Base-by-base conservation (phyloP, 2,888 invertebrate genomes). In the Drosophila kambysellisi region DNA sequence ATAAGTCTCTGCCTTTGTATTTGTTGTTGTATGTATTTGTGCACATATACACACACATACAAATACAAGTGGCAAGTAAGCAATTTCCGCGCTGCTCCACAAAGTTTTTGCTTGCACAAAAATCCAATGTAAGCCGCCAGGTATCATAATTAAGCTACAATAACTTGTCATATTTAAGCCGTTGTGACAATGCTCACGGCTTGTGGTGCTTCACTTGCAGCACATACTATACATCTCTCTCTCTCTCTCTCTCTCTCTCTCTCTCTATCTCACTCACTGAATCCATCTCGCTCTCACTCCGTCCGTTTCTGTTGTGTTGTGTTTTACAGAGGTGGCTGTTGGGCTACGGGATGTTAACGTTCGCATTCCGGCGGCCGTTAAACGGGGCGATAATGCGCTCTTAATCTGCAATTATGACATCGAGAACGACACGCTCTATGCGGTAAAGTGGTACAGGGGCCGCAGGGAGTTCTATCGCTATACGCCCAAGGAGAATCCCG, bases 391-490 rank as follows among this genome's bases (percentile, higher is more conserved):
- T 74, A 94, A 94, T 87, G 96, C 95, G 52, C 94, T 94, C 84
- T 94, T 96, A 92, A 94, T 94, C 89, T 97, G 97, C 94, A 94
- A 95, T 86, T 96, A 97, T 91, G 96, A 97, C 92, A 95, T 97
- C 94, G 96, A 97, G 92, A 95, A 95, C 32, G 96, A 95, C 53
- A 95, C 95, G n/a, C 94, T 97, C 61, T 97, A 97, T 94, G 95
- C 97, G n/a, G 96, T 97, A 74, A 97, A 97, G 94, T 97, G 97
- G 97, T 97, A 97, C 93, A 94, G 97, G 71, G 97, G 97, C 17
- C 95, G 94, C 82, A 94, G 96, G 83, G 97, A 98, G 94, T 97
- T 98, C 94, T 97, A 97, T 94, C 95, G 97, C 80, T 97, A 95
- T 91, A 96, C 96, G 5, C 97, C 97, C 0, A 95, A 95, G 89